phyloP scores from a whole-genome alignment of 2,113 vertebrate genomes.

The Crotophaga sulcirostris region DNA sequence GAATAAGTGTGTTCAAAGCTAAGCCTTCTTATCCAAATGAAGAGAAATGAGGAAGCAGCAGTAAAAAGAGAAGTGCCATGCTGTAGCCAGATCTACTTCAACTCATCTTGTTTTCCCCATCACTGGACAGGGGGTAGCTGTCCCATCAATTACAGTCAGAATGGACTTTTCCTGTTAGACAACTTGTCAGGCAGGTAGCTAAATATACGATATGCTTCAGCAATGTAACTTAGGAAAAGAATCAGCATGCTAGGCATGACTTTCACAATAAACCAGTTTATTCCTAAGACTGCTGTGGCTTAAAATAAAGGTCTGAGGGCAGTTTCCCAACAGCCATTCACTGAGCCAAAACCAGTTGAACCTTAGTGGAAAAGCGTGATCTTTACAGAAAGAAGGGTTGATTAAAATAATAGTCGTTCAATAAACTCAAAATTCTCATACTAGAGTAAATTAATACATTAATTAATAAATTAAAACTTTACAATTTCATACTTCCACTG shows the following conservation, averaged over 20 bases:
- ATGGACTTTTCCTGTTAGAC: slow-evolving; percentile 53
- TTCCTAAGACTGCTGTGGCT: neutral
- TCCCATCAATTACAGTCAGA: slow-evolving; percentile 66
- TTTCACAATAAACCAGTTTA: slow-evolving; percentile 41
- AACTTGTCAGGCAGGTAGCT: slow-evolving; percentile 53
- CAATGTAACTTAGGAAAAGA: slow-evolving; percentile 23
- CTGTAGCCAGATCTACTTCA: slow-evolving; percentile 32
- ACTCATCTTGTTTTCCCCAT: slow-evolving; percentile 62
- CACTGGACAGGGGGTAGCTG: slow-evolving; percentile 39
- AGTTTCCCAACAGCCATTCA: slow-evolving; percentile 12
- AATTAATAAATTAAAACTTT: neutral
- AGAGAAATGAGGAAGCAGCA: slow-evolving; percentile 65
- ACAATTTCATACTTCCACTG: neutral
- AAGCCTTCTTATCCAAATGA: slow-evolving; percentile 58
- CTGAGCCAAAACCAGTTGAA: neutral
- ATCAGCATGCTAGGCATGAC: neutral
- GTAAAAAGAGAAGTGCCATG: neutral
- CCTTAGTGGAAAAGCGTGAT: slow-evolving; percentile 4
- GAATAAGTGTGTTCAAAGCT: slow-evolving; percentile 57
- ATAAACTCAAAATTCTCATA: neutral
- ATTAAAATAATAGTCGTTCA: neutral
- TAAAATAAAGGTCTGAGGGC: slow-evolving; percentile 14
- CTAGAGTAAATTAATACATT: neutral
- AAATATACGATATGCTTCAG: slow-evolving; percentile 21
- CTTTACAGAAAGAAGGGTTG: neutral